phyloP scores from a whole-genome alignment of 2,888 invertebrate species.

The Hydrotaea diabolus region DNA sequence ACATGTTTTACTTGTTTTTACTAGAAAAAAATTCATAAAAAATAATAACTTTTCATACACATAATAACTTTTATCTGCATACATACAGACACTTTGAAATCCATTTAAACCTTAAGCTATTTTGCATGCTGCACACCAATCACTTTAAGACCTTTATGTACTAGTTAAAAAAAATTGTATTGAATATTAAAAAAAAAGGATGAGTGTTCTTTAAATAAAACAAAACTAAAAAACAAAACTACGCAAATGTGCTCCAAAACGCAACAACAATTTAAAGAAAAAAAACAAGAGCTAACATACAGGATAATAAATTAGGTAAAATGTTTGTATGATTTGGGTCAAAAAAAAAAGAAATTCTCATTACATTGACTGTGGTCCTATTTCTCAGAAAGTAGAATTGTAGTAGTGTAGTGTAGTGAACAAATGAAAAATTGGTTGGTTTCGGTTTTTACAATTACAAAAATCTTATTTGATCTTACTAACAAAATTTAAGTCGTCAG shows the following conservation, averaged over 20 bases:
- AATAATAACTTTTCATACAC: background rate
- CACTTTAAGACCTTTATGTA: background rate
- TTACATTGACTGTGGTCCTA: conserved; percentile 30
- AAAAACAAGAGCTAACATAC: conserved; percentile 75
- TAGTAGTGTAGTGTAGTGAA: too few species aligned
- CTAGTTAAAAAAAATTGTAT: conserved; percentile 29
- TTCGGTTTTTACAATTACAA: background rate
- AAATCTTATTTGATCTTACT: conserved; percentile 56
- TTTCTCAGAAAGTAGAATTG: background rate
- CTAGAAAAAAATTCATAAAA: too few species aligned
- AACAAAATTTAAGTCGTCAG: conserved; percentile 42
- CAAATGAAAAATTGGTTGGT: background rate
- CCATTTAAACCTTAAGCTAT: conserved; percentile 42
- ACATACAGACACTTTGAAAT: background rate
- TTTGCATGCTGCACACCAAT: conserved; percentile 55
- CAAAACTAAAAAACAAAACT: conserved; percentile 38
- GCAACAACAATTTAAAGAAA: conserved; percentile 70
- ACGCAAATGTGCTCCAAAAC: conserved; percentile 49
- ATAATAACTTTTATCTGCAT: too few species aligned
- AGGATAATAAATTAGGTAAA: conserved; percentile 16
- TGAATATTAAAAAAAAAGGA: conserved; percentile 38
- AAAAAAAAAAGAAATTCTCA: conserved; percentile 44
- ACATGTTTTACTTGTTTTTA: too few species aligned
- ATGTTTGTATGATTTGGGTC: background rate
- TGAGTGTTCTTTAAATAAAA: conserved; percentile 17